Percentiles rank a stretch among this genome's conserved stretches.
Evolutionary conservation across 92 coral and sea anemone genomes (phyloP).

Genomic region (Isaurus tuberculatus): DNA sequence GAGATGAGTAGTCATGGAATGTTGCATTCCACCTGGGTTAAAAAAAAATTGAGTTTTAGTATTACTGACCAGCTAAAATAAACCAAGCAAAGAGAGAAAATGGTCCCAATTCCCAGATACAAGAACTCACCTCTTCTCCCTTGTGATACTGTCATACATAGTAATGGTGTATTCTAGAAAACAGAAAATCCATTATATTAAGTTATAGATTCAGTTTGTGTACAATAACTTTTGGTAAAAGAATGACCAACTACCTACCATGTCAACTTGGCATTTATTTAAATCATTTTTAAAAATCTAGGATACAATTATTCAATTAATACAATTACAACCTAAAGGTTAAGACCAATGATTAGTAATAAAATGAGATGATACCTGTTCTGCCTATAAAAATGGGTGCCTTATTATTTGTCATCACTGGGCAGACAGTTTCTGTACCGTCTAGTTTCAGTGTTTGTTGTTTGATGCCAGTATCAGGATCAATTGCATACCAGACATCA

Average conservation of each 20-base stretch:
- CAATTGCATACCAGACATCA: conserved; percentile 99
- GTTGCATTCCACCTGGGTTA: conserved; percentile 95
- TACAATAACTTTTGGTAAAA: no score
- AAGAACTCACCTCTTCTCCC: conserved; percentile 84
- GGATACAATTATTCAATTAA: no score
- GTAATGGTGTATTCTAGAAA: conserved; percentile 89
- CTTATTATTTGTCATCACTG: conserved; percentile 92
- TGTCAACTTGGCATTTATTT: no score
- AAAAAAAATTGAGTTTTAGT: background rate
- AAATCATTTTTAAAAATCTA: no score
- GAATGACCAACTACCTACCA: no score
- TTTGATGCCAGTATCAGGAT: conserved; percentile 96
- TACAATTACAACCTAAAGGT: no score
- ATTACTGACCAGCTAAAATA: background rate
- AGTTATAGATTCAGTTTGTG: background rate
- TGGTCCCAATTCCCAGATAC: background rate
- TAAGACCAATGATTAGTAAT: no score
- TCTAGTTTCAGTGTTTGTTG: conserved; percentile 92
- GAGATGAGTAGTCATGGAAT: conserved; percentile 92
- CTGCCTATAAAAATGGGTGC: conserved; percentile 97
- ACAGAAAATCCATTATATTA: background rate
- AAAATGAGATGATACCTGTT: conserved; percentile 70
- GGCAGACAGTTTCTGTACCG: conserved; percentile 98
- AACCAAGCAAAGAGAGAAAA: background rate
- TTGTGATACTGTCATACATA: conserved; percentile 95